Percentiles rank a stretch among this genome's conserved stretches.
Conservation (phyloP, 2,888 invertebrate species). For the Nomada goodeniana region DNA sequence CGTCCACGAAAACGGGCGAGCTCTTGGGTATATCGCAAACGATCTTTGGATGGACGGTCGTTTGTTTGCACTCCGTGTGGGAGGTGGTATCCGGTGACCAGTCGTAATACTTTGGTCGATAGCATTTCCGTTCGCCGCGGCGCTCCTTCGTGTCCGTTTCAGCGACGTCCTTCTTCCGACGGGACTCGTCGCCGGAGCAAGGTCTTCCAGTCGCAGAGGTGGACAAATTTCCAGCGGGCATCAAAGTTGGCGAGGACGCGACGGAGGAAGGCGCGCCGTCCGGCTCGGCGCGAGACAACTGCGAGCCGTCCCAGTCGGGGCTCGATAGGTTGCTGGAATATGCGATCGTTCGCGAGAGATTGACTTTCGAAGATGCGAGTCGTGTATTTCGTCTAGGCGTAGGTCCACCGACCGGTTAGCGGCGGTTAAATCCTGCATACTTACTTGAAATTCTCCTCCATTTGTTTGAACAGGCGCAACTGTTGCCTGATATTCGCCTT, state of each 20-base stretch:
- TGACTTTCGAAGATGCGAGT: background rate
- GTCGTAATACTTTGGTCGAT: slow-evolving; percentile 81
- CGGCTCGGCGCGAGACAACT: slow-evolving; percentile 88
- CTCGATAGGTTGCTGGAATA: slow-evolving; percentile 73
- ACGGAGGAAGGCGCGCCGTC: slow-evolving; percentile 89
- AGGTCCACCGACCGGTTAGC: background rate
- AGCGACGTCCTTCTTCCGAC: slow-evolving; percentile 74
- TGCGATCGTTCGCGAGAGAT: background rate
- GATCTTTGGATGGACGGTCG: slow-evolving; percentile 86
- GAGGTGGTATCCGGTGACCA: slow-evolving; percentile 76
- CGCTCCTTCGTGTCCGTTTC: slow-evolving; percentile 77
- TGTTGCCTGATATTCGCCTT: slow-evolving; percentile 92
- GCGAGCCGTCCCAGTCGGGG: slow-evolving; percentile 77
- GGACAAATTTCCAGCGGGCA: slow-evolving; percentile 72
- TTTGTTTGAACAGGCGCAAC: slow-evolving; percentile 88
- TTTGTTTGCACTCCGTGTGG: slow-evolving; percentile 79
- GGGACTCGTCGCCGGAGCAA: slow-evolving; percentile 68
- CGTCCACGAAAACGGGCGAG: slow-evolving; percentile 76
- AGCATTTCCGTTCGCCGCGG: slow-evolving; percentile 86
- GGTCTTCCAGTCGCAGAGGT: background rate
- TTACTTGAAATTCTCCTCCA: slow-evolving; percentile 86
- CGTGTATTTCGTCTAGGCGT: background rate
- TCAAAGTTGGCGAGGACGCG: slow-evolving; percentile 85
- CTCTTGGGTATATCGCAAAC: slow-evolving; percentile 87
- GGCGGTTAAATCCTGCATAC: background rate